Percentiles rank a stretch among this genome's conserved stretches.
phyloP scores from a whole-genome alignment of 2,888 invertebrate genomes.

The Acanthosepion pharaonis region DNA sequence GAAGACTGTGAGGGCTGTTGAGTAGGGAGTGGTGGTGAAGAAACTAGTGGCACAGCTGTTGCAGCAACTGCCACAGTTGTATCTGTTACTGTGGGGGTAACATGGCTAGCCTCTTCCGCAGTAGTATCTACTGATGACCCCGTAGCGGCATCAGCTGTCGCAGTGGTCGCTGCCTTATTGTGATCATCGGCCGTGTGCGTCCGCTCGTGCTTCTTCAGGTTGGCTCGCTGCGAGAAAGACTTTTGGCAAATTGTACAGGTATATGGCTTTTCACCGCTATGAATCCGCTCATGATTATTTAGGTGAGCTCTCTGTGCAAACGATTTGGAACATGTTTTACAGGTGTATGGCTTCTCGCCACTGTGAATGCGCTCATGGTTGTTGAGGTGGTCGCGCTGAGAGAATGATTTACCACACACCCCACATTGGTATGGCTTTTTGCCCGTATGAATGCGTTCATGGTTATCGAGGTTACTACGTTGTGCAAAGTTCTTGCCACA shows the following conservation, averaged over 20 bases:
- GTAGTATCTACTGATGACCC: neutral
- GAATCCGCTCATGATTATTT: neutral
- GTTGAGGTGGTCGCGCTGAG: conserved; percentile 38
- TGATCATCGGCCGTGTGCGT: conserved; percentile 24
- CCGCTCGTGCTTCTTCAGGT: conserved; percentile 40
- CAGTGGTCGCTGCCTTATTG: neutral
- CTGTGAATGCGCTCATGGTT: conserved; percentile 42
- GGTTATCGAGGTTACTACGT: neutral
- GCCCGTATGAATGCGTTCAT: conserved; percentile 2
- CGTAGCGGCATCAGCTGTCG: neutral
- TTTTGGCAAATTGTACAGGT: neutral
- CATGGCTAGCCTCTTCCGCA: neutral
- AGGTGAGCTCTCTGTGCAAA: conserved; percentile 24
- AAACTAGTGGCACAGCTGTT: neutral
- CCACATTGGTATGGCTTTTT: neutral
- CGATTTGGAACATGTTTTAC: neutral
- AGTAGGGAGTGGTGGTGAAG: neutral
- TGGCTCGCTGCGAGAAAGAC: conserved; percentile 38
- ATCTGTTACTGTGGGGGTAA: neutral
- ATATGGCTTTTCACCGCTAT: neutral
- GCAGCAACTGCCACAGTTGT: neutral
- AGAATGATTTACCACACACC: neutral
- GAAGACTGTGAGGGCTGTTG: neutral
- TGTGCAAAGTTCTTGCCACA: conserved; percentile 36
- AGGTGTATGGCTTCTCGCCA: conserved; percentile 34